Evolutionary conservation across 2,888 invertebrate species (phyloP).

Genomic region (Drosophila nr. perissopoda): DNA sequence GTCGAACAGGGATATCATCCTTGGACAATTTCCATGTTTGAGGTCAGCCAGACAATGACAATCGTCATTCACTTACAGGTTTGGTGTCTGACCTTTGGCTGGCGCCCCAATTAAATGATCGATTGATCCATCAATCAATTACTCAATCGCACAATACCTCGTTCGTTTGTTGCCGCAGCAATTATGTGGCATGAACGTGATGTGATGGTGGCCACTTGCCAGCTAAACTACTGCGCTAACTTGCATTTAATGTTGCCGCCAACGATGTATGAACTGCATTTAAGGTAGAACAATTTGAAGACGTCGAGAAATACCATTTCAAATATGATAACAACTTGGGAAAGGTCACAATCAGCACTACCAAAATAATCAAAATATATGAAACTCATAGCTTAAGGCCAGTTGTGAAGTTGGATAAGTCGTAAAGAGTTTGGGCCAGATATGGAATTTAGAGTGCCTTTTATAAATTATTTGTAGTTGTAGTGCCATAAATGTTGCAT

Average conservation of each 20-base stretch:
- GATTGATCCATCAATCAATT: constrained; percentile 47
- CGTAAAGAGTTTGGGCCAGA: not conserved
- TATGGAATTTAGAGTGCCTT: constrained; percentile 3
- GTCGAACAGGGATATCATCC: not conserved
- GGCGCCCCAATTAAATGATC: constrained; percentile 50
- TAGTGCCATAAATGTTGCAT: constrained; percentile 55
- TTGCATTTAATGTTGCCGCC: constrained; percentile 18
- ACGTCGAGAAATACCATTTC: not conserved
- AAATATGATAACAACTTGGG: too few relatives aligned
- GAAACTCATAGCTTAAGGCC: not conserved
- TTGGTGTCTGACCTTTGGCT: constrained; percentile 26
- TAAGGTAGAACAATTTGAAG: not conserved
- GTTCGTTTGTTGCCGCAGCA: constrained; percentile 39
- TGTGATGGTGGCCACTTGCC: constrained; percentile 30
- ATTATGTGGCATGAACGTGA: constrained; percentile 38
- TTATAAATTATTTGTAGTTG: constrained; percentile 62
- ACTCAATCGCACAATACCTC: constrained; percentile 26
- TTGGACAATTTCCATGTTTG: constrained; percentile 13
- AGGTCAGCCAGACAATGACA: constrained; percentile 26
- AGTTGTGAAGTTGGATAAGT: not conserved
- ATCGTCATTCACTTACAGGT: constrained; percentile 38
- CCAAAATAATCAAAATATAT: not conserved
- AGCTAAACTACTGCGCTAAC: constrained; percentile 51
- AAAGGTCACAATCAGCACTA: too few relatives aligned
- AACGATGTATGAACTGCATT: not conserved